phyloP scores from a whole-genome alignment of 1,140 invertebrate genomes.

The Linepithema humile region DNA sequence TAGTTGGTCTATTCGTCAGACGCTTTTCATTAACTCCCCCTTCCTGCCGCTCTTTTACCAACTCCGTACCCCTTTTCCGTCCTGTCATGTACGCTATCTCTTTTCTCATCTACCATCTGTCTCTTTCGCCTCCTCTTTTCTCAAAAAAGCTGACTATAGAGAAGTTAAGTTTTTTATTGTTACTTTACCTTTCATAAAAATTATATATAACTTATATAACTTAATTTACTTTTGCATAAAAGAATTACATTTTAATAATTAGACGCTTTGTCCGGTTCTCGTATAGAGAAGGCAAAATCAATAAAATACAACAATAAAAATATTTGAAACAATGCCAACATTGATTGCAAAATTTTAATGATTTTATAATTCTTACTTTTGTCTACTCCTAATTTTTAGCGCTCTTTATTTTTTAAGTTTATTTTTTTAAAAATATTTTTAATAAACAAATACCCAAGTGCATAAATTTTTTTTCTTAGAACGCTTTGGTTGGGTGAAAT shows the following conservation, averaged over 20 bases:
- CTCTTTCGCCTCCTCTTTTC: slow-evolving; percentile 15
- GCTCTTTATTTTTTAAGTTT: too few relatives aligned
- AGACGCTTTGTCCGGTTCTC: too few relatives aligned
- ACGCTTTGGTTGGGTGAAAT: background rate
- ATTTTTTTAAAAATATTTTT: too few relatives aligned
- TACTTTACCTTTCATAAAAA: background rate
- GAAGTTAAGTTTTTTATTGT: slow-evolving; percentile 16
- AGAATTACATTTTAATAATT: too few relatives aligned
- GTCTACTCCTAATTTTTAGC: too few relatives aligned
- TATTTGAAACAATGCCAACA: too few relatives aligned
- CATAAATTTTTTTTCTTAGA: background rate
- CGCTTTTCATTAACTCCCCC: slow-evolving; percentile 83
- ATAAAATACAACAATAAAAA: too few relatives aligned
- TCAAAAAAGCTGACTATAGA: slow-evolving; percentile 24
- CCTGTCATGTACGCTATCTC: slow-evolving; percentile 62
- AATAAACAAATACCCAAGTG: too few relatives aligned
- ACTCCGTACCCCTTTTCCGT: slow-evolving; percentile 70
- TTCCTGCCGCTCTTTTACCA: slow-evolving; percentile 74
- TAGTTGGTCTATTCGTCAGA: slow-evolving; percentile 85
- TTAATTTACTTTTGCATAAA: background rate
- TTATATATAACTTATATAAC: background rate
- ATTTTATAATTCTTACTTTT: too few relatives aligned
- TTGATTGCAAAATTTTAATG: too few relatives aligned
- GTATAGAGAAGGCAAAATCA: too few relatives aligned
- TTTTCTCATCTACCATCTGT: slow-evolving; percentile 25